phyloP scores from a whole-genome alignment of 2,113 vertebrate genomes.

The Triplophysa siluroides region DNA sequence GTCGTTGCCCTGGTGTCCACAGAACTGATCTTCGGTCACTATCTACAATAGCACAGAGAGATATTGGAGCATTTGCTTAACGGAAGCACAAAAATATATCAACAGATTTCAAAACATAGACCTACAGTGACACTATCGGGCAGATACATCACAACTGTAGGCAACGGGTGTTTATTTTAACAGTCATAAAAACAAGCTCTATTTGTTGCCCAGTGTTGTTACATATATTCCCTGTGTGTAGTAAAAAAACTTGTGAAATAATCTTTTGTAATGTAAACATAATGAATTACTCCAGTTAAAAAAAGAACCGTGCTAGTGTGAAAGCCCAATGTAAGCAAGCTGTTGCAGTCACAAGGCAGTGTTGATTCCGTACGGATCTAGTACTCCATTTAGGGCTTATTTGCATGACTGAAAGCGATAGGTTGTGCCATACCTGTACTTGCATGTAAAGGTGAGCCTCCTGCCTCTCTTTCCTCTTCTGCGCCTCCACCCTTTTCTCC shows the following conservation, averaged over 20 bases:
- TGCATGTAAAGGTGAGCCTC: conserved; percentile 99
- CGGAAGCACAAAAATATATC: not conserved
- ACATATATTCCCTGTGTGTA: no score
- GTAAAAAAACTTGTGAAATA: no score
- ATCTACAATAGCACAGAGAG: conserved; percentile 74
- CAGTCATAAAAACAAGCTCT: no score
- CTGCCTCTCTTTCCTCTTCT: conserved; percentile 97
- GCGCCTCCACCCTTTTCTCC: conserved; percentile 97
- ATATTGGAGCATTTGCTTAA: not conserved
- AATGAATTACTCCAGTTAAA: no score
- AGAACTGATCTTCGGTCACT: conserved; percentile 99
- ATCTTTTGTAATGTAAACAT: no score
- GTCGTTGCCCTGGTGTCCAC: conserved; percentile 98
- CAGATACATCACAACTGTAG: not conserved
- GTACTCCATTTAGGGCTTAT: no score
- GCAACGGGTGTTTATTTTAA: no score
- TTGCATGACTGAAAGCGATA: not conserved
- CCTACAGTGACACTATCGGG: not conserved
- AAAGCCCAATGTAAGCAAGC: no score
- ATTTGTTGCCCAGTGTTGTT: no score
- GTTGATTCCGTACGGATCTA: no score
- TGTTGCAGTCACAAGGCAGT: no score
- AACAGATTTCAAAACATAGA: not conserved
- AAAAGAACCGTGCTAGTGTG: no score
- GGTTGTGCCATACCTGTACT: conserved; percentile 84